Percentiles rank a stretch among this genome's conserved stretches.
phyloP scores from a whole-genome alignment of 2,113 vertebrate genomes.

The Dascyllus trimaculatus region DNA sequence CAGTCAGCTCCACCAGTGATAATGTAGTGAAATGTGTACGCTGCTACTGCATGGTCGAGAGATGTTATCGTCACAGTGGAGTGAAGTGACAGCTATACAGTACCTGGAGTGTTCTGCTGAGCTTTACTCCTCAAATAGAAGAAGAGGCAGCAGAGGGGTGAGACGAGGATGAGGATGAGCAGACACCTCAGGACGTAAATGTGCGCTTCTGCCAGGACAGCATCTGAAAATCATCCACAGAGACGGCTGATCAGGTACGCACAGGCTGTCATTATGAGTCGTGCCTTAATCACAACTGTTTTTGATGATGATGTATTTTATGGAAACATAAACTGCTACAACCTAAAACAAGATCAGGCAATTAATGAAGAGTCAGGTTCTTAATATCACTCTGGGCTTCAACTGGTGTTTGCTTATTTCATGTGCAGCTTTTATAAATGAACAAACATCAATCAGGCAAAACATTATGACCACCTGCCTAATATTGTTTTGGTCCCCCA shows the following conservation, averaged over 20 bases:
- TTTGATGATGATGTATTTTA: no score
- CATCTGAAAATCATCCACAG: constrained; percentile 22
- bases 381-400: no score
- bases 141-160: constrained; percentile 18
- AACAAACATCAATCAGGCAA: no score
- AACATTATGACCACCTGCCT: no score
- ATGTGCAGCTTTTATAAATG: no score
- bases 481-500: no score
- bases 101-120: constrained; percentile 19
- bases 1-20: rapidly evolving
- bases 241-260: not conserved
- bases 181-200: constrained; percentile 29
- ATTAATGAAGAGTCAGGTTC: no score
- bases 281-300: no score
- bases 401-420: no score
- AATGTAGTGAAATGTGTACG: no score
- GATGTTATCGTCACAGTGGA: rapidly evolving
- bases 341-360: no score
- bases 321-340: no score
- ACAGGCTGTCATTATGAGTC: not conserved
- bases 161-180: constrained; percentile 2
- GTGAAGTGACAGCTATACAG: not conserved
- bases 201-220: rapidly evolving
- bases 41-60: rapidly evolving
- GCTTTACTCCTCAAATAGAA: not conserved